Evolutionary conservation across 2,113 vertebrate species (phyloP), one percentile per base, ranked within the genome.

Genomic region (Chamaetylas fuelleborni): DNA sequence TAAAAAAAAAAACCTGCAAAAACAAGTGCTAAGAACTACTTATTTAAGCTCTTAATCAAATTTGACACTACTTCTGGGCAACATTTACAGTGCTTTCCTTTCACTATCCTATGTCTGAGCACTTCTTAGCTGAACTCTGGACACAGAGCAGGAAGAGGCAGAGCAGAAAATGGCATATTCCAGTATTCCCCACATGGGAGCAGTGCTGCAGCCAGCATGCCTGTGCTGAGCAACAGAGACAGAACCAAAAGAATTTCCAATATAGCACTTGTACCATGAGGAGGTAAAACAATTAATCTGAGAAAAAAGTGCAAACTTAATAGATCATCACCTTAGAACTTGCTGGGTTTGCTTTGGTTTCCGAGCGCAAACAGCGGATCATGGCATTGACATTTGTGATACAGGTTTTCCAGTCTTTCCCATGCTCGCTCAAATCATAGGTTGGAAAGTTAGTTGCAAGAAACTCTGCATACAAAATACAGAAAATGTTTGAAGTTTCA

Each of bases 391-490:
- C 96, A 69, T 94, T 94, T 12, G 97, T 97, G 81, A 98, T 66
- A 81, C 98, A 98, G 6, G 86, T 91, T 94, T 97, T 98, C 98
- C 98, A 98, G 89, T 98, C 98, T 96, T 96, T 98, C 91, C 98
- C 98, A 92, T 51, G 60, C 95, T 98, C 98, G 0, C 86, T 85
- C 90, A 98, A 97, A 93, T 99, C 98, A 90, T 86, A 98, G 40
- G 80, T 90, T 26, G 98, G 97, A 70, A 98, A 99, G 69, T 56
- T 42, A 78, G 69, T 50, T 82, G 84, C 92, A 70, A 98, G 97
- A 96, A 98, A 98, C 77, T 99, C 98, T 99, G 85, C 26, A 96
- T 50, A 94, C 16, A 89, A 92, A 94, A 91, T 2, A 83, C 0
- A 19, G 25, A 81, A 76, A 70, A 17, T 18, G 3, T 25, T 51